A percentile compares a stretch with the other conserved stretches of the same genome.
These are phyloP conservation scores for Thomomys bottae DNA, from an alignment of 2,113 vertebrate genomes.

Conservation along the genomic window DNA sequence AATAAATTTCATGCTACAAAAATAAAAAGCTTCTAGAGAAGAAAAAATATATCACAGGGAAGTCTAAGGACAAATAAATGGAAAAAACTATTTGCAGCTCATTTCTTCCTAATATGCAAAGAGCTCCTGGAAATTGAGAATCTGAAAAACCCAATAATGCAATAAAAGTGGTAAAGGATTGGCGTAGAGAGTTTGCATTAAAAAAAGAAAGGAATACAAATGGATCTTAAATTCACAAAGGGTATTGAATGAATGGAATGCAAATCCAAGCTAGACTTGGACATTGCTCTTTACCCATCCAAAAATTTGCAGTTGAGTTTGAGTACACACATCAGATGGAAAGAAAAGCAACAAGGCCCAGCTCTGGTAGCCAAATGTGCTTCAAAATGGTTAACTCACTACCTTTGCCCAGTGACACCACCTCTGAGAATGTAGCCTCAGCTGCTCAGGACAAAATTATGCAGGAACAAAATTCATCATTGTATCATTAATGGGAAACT, in stretches of 20 bases:
- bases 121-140: not conserved
- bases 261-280: not conserved
- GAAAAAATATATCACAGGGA: not conserved
- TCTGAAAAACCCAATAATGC: not conserved
- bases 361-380: not conserved
- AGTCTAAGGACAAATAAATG: conserved; percentile 1
- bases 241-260: not conserved
- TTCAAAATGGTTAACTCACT: accelerated
- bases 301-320: not conserved
- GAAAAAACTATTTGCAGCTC: not conserved
- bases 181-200: not conserved
- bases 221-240: not conserved
- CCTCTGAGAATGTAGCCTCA: not conserved
- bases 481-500: not conserved
- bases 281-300: not conserved
- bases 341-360: not conserved
- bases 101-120: not conserved
- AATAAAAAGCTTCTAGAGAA: not conserved
- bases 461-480: not conserved
- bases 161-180: not conserved
- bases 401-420: not conserved
- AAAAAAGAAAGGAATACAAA: not conserved
- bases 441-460: not conserved
- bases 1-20: not conserved
- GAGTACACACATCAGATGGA: not conserved